Evolutionary conservation across 2,888 invertebrate species (phyloP).

Genomic region (Xestoiulus laeticollis): DNA sequence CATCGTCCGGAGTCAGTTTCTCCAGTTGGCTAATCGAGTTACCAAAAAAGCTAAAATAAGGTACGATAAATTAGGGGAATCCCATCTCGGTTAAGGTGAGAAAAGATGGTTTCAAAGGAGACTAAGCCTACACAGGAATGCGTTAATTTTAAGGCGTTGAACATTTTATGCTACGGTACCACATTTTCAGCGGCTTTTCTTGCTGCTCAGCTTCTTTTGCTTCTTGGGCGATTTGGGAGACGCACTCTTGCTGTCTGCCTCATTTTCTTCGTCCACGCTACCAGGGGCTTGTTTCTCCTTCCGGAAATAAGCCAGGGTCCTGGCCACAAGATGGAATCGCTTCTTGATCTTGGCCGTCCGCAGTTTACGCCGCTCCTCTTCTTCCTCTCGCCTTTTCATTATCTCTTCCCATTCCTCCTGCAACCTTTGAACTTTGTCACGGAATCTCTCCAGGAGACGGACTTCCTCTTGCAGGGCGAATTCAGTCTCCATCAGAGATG

Average conservation of each 20-base stretch:
- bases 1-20: background rate
- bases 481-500: background rate
- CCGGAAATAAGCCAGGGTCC: background rate
- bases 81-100: background rate
- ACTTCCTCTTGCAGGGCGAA: background rate
- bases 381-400: background rate
- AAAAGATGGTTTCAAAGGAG: background rate
- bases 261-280: background rate
- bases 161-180: no score
- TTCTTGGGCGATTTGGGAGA: background rate
- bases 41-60: no score
- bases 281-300: background rate
- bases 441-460: background rate
- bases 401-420: constrained; percentile 15
- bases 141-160: no score
- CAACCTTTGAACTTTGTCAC: background rate
- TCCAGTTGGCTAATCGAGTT: no score
- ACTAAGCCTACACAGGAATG: background rate
- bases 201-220: background rate
- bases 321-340: background rate
- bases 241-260: background rate
- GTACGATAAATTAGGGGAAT: no score
- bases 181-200: background rate
- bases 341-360: background rate
- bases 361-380: background rate